Percentiles rank a stretch among this genome's conserved stretches.
These are phyloP conservation scores for Amorpha juglandis DNA, from an alignment of 2,888 invertebrate species.

Conservation along the genomic window DNA sequence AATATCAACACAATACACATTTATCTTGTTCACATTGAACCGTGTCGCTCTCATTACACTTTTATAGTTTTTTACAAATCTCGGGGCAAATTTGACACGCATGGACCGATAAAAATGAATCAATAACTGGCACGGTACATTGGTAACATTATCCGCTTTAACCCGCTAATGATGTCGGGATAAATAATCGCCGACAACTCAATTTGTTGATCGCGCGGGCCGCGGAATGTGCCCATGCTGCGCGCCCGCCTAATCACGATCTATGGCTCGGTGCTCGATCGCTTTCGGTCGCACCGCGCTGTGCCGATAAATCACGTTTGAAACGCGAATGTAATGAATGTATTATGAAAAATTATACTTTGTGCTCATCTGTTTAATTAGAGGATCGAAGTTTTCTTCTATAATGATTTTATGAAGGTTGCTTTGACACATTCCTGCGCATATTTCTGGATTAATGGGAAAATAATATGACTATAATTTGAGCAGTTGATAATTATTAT, in stretches of 20 bases:
- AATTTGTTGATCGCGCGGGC: conserved; percentile 51
- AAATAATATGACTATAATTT: too few relatives aligned
- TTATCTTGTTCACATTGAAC: background rate
- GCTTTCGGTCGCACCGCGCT: conserved; percentile 39
- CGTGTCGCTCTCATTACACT: conserved; percentile 1
- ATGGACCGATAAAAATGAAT: conserved; percentile 42
- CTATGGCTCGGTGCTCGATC: conserved; percentile 44
- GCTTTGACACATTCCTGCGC: background rate
- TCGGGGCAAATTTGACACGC: conserved; percentile 30
- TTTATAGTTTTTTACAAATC: conserved; percentile 20
- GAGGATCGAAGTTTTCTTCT: background rate
- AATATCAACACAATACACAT: background rate
- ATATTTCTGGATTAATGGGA: too few relatives aligned
- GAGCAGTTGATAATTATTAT: too few relatives aligned
- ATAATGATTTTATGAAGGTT: background rate
- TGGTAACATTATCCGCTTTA: conserved; percentile 39
- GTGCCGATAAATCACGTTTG: conserved; percentile 56
- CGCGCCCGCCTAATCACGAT: conserved; percentile 57
- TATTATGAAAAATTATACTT: conserved; percentile 25
- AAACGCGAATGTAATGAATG: conserved; percentile 59
- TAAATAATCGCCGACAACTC: conserved; percentile 66
- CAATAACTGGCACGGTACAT: conserved; percentile 37
- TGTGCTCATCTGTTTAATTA: conserved; percentile 3
- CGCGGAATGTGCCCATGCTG: conserved; percentile 47
- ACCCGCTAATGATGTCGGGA: conserved; percentile 54